These are phyloP conservation scores for Diaperis boleti DNA, from an alignment of 2,888 invertebrate genomes.

Conservation along the genomic window DNA sequence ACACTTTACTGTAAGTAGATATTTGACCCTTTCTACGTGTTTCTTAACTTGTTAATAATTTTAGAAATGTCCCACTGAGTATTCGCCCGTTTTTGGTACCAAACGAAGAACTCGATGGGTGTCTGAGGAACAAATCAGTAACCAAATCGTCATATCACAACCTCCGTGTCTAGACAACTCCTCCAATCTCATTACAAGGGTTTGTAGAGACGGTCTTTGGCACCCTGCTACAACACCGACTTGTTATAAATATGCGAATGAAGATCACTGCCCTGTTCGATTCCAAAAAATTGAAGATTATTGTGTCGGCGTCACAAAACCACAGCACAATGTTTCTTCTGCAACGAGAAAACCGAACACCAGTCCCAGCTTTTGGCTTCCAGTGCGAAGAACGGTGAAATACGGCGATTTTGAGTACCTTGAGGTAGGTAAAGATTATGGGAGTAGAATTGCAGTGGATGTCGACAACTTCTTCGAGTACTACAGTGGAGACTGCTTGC, in stretches of 20 bases:
- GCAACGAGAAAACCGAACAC: background rate
- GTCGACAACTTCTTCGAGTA: conserved; percentile 43
- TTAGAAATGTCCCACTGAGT: conserved; percentile 37
- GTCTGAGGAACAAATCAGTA: conserved; percentile 30
- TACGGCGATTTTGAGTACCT: conserved; percentile 52
- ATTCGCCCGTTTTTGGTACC: conserved; percentile 19
- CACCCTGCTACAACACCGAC: conserved; percentile 48
- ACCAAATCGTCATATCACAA: conserved; percentile 53
- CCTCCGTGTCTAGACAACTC: conserved; percentile 59
- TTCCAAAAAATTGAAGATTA: conserved; percentile 45
- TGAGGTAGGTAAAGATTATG: conserved; percentile 48
- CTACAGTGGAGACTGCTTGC: conserved; percentile 46
- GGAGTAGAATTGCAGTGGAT: conserved; percentile 38
- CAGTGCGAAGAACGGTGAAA: conserved; percentile 47
- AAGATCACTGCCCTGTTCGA: conserved; percentile 49
- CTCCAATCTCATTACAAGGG: conserved; percentile 51
- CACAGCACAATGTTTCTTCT: conserved; percentile 36
- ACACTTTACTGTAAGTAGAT: background rate
- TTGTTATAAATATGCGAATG: conserved; percentile 47
- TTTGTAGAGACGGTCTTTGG: conserved; percentile 58
- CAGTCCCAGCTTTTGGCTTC: conserved; percentile 50
- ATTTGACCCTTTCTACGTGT: background rate
- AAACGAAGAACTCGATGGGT: conserved; percentile 30
- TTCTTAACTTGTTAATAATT: background rate
- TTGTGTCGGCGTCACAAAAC: conserved; percentile 61